These are phyloP conservation scores for Hippolais icterina DNA, from an alignment of 2,113 vertebrate genomes.

Conservation along the genomic window DNA sequence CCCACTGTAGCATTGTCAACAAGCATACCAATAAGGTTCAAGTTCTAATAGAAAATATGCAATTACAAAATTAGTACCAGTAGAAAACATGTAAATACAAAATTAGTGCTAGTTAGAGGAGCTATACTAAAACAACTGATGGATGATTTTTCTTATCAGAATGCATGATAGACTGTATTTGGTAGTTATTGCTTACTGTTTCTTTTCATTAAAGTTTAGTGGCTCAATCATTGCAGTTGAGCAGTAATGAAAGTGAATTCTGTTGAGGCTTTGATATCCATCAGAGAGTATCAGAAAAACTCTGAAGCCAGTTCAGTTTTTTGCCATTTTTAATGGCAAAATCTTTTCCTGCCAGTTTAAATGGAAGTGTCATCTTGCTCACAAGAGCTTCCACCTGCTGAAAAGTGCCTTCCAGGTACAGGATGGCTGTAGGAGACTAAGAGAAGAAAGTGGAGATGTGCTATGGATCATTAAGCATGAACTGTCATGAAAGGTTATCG, in stretches of 20 bases:
- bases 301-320: background rate
- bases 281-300: background rate
- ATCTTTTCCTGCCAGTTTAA: background rate
- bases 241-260: background rate
- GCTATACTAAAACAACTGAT: background rate
- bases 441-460: background rate
- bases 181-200: background rate
- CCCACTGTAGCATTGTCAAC: conserved; percentile 80
- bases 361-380: background rate
- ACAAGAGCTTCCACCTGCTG: background rate
- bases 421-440: background rate
- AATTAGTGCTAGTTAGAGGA: background rate
- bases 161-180: background rate
- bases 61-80: background rate
- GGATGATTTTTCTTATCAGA: background rate
- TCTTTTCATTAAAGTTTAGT: background rate
- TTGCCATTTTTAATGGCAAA: background rate
- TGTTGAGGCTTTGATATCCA: background rate
- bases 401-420: background rate
- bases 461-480: background rate
- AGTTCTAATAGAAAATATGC: conserved; percentile 66
- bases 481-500: background rate
- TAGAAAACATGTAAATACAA: background rate
- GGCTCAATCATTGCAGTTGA: background rate
- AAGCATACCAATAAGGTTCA: conserved; percentile 81